A percentile compares a stretch with the other conserved stretches of the same genome.
Conservation (phyloP, 2,797 vertebrate genomes). For the Phalloptychus januarius region DNA sequence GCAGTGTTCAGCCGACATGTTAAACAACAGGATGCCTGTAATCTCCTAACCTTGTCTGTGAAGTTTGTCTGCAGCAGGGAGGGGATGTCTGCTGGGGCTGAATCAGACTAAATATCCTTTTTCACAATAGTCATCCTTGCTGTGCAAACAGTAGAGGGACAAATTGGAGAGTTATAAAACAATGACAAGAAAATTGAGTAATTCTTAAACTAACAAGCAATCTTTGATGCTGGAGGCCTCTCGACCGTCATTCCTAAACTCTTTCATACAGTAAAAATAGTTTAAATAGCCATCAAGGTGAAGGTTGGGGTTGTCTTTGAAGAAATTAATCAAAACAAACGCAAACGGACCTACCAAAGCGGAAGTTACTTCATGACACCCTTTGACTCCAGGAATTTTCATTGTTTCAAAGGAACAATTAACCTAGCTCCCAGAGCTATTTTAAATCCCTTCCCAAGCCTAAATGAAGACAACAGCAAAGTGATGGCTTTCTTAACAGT, state of each 20-base stretch:
- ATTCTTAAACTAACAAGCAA: constrained; percentile 78
- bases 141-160: constrained; percentile 69
- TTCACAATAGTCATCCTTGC: constrained; percentile 68
- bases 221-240: constrained; percentile 66
- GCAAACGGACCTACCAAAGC: constrained; percentile 36
- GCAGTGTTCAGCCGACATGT: constrained; percentile 10
- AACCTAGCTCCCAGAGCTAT: constrained; percentile 48
- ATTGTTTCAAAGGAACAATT: constrained; percentile 77
- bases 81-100: constrained; percentile 65
- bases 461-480: constrained; percentile 30
- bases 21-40: constrained; percentile 40
- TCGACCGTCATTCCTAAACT: constrained; percentile 51
- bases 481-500: not conserved
- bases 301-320: constrained; percentile 58
- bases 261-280: constrained; percentile 51
- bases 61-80: constrained; percentile 52
- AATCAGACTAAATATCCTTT: constrained; percentile 84
- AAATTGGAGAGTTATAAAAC: constrained; percentile 68
- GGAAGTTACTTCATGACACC: constrained; percentile 52
- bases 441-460: constrained; percentile 42
- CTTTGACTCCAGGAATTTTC: constrained; percentile 71
- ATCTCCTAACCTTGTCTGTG: constrained; percentile 48
- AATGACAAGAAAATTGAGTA: constrained; percentile 71
- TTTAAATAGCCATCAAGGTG: constrained; percentile 62
- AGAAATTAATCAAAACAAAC: constrained; percentile 63